phyloP scores from a whole-genome alignment of 2,113 vertebrate genomes.

The Tragelaphus strepsiceros region DNA sequence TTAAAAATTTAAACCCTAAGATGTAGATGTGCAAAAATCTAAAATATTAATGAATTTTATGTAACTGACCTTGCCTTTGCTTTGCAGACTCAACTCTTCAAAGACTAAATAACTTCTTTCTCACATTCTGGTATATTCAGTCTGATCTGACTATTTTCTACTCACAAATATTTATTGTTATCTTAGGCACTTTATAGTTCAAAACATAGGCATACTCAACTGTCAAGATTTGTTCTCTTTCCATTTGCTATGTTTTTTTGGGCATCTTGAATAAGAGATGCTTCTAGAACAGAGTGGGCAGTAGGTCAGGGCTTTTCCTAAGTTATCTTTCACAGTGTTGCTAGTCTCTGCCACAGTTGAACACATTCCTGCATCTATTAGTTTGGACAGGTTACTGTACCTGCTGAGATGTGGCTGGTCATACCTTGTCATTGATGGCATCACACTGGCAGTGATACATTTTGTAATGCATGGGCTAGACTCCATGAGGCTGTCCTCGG shows the following conservation, averaged over 20 bases:
- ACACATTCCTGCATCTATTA: not conserved
- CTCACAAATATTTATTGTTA: not conserved
- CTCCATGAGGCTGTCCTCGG: not conserved
- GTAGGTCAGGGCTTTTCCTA: not conserved
- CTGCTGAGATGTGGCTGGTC: not conserved
- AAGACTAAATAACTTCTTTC: not conserved
- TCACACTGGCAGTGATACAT: too few species aligned
- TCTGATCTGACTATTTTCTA: not conserved
- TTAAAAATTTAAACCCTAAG: not conserved
- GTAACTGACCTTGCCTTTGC: not conserved
- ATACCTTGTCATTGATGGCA: not conserved
- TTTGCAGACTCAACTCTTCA: not conserved
- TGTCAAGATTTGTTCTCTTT: not conserved
- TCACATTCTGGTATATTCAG: not conserved
- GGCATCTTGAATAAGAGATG: not conserved
- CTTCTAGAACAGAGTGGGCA: not conserved
- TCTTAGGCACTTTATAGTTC: not conserved
- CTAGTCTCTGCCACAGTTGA: not conserved
- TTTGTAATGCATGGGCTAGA: too few species aligned
- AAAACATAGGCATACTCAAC: not conserved
- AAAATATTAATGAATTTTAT: slow-evolving; percentile 9
- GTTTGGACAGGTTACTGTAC: not conserved
- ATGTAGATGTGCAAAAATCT: not conserved
- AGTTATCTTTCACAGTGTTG: not conserved
- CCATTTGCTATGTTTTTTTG: not conserved